A percentile compares a stretch with the other conserved stretches of the same genome.
These are phyloP conservation scores for Drosophila pallidifrons DNA, from an alignment of 1,140 invertebrate genomes.

Conservation along the genomic window DNA sequence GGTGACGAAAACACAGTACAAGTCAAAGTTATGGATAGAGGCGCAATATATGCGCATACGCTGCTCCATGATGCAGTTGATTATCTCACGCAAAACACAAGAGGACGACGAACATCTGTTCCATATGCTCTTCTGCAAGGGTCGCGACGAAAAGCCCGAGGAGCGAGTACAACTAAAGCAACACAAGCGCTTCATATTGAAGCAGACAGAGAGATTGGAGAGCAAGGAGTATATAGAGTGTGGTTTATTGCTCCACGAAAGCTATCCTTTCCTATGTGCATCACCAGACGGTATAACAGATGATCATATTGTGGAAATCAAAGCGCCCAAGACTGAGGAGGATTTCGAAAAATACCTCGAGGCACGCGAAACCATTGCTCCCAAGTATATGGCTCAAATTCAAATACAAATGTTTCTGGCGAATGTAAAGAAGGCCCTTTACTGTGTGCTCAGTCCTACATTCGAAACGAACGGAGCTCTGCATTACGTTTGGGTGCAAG, in stretches of 20 bases:
- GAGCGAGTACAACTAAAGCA: slow-evolving; percentile 74
- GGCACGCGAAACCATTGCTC: slow-evolving; percentile 72
- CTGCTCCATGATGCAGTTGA: slow-evolving; percentile 77
- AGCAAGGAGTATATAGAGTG: slow-evolving; percentile 81
- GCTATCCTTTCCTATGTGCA: slow-evolving; percentile 80
- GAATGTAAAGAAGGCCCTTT: slow-evolving; percentile 80
- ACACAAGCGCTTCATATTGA: slow-evolving; percentile 83
- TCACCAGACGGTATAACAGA: slow-evolving; percentile 85
- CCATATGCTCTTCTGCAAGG: slow-evolving; percentile 75
- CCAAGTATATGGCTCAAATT: slow-evolving; percentile 85
- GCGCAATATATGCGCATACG: slow-evolving; percentile 79
- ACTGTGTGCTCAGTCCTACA: slow-evolving; percentile 81
- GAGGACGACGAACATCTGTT: slow-evolving; percentile 75
- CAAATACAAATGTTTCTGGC: slow-evolving; percentile 86
- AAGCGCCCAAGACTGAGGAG: slow-evolving; percentile 84
- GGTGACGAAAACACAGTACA: slow-evolving; percentile 70
- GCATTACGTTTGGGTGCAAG: slow-evolving; percentile 83
- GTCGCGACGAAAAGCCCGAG: slow-evolving; percentile 68
- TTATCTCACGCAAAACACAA: slow-evolving; percentile 61
- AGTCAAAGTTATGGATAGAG: slow-evolving; percentile 76
- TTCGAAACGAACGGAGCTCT: slow-evolving; percentile 80
- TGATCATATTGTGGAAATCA: slow-evolving; percentile 85
- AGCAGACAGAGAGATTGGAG: slow-evolving; percentile 81
- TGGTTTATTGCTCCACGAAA: slow-evolving; percentile 74
- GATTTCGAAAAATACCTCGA: slow-evolving; percentile 83